Conservation (phyloP, 1,140 invertebrate genomes). For the Conus ventricosus region DNA sequence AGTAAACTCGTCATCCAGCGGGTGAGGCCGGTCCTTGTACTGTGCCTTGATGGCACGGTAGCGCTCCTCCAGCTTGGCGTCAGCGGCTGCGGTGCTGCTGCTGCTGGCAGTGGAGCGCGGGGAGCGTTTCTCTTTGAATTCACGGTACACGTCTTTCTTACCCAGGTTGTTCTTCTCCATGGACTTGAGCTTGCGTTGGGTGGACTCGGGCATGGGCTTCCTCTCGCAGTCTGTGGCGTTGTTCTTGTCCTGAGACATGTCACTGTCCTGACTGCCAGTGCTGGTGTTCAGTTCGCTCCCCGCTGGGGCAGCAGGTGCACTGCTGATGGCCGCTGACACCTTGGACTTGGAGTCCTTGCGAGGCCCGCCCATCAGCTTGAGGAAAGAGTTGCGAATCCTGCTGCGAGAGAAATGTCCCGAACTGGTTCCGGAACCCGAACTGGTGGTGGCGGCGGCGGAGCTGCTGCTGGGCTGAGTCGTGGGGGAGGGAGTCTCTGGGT, state of each 20-base stretch:
- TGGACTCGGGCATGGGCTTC: constrained; percentile 46
- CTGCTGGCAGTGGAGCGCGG: constrained; percentile 34
- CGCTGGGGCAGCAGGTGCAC: background rate
- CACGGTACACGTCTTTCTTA: constrained; percentile 57
- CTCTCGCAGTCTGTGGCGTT: constrained; percentile 12
- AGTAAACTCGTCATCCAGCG: background rate
- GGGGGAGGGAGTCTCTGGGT: constrained; percentile 21
- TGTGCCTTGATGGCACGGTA: constrained; percentile 44
- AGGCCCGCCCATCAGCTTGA: constrained; percentile 57
- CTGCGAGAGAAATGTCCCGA: constrained; percentile 51
- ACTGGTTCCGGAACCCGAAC: background rate
- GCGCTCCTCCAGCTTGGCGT: constrained; percentile 14
- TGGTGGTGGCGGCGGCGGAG: background rate
- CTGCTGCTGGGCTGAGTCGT: background rate
- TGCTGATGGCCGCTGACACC: background rate
- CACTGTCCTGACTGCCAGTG: constrained; percentile 28
- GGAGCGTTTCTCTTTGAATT: constrained; percentile 62
- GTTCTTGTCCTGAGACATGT: constrained; percentile 25
- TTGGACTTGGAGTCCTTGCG: constrained; percentile 28
- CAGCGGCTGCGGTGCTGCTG: constrained; percentile 29
- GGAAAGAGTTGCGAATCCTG: constrained; percentile 60
- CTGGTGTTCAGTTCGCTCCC: background rate
- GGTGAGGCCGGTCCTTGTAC: constrained; percentile 26
- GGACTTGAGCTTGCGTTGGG: constrained; percentile 57
- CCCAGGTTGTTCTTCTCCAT: constrained; percentile 58